phyloP scores from a whole-genome alignment of 92 coral and sea anemone genomes.

The Porites evermanni region DNA sequence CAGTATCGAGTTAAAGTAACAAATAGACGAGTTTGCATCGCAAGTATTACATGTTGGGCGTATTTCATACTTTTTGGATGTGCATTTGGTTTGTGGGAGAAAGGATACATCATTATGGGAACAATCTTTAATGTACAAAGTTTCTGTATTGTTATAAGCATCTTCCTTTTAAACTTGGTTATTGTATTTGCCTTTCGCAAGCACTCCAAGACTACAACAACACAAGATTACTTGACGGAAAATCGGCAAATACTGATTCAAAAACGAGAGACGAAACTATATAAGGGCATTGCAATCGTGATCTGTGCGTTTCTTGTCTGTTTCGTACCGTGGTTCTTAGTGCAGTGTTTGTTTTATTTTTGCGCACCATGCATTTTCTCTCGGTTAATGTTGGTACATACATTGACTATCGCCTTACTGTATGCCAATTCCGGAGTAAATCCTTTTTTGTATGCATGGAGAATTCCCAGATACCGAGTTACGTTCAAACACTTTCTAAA shows the following conservation, averaged over 20 bases:
- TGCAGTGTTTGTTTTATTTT: neutral
- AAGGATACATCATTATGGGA: neutral
- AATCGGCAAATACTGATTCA: neutral
- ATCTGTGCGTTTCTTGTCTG: constrained; percentile 25
- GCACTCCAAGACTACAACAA: neutral
- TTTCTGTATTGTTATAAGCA: neutral
- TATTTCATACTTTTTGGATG: constrained; percentile 3
- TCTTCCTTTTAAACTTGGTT: neutral
- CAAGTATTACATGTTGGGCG: neutral
- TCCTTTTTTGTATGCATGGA: constrained; percentile 58
- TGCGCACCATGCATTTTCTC: constrained; percentile 8
- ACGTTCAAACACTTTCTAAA: constrained; percentile 10
- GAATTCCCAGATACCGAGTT: constrained; percentile 49
- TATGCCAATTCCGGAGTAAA: constrained; percentile 40
- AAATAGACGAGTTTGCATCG: neutral
- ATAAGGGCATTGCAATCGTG: constrained; percentile 2
- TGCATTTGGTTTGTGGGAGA: constrained; percentile 5
- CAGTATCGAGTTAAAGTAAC: constrained; percentile 3
- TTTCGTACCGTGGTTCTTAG: constrained; percentile 12
- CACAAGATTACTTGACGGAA: neutral
- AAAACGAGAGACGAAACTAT: neutral
- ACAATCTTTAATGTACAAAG: constrained; percentile 4
- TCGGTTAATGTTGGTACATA: neutral
- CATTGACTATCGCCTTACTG: neutral
- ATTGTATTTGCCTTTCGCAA: constrained; percentile 1